Conservation (phyloP, 2,797 vertebrate species). For the Enteromius argenteus region DNA sequence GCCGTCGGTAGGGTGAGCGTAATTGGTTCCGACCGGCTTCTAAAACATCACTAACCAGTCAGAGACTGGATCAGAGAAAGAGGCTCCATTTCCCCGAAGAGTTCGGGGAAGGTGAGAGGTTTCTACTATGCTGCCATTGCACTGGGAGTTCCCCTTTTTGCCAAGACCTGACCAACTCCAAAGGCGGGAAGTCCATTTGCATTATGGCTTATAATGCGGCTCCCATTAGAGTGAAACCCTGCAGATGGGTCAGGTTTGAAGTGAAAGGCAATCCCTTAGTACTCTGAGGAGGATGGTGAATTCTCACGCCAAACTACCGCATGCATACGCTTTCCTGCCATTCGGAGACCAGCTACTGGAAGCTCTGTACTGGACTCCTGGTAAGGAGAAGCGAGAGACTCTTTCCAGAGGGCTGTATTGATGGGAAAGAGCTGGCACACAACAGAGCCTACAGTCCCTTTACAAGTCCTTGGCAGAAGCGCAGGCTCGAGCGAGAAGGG, state of each 20-base stretch:
- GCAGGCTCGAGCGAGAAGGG: conserved; percentile 45
- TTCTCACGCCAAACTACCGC: conserved; percentile 9
- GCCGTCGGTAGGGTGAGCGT: conserved; percentile 51
- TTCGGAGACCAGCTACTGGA: conserved; percentile 43
- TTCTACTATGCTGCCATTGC: conserved; percentile 61
- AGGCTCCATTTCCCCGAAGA: conserved; percentile 59
- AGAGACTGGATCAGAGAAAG: conserved; percentile 41
- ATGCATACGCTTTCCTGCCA: conserved; percentile 13
- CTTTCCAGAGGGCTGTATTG: conserved; percentile 77
- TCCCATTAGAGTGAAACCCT: conserved; percentile 41
- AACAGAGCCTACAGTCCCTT: conserved; percentile 66
- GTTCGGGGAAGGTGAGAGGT: conserved; percentile 61
- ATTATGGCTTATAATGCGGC: conserved; percentile 48
- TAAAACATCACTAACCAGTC: conserved; percentile 40
- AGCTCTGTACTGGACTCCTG: conserved; percentile 22
- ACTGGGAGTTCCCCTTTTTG: conserved; percentile 16
- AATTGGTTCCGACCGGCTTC: conserved; percentile 64
- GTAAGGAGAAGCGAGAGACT: conserved; percentile 29
- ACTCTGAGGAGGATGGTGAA: conserved; percentile 32
- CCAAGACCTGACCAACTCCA: conserved; percentile 32
- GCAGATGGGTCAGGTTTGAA: conserved; percentile 42
- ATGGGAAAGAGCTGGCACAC: conserved; percentile 76
- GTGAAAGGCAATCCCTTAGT: conserved; percentile 42
- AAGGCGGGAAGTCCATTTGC: conserved; percentile 46
- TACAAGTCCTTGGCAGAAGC: conserved; percentile 71